Percentiles rank a stretch among this genome's conserved stretches.
phyloP scores from a whole-genome alignment of 2,113 vertebrate species.

The Otus sunia region DNA sequence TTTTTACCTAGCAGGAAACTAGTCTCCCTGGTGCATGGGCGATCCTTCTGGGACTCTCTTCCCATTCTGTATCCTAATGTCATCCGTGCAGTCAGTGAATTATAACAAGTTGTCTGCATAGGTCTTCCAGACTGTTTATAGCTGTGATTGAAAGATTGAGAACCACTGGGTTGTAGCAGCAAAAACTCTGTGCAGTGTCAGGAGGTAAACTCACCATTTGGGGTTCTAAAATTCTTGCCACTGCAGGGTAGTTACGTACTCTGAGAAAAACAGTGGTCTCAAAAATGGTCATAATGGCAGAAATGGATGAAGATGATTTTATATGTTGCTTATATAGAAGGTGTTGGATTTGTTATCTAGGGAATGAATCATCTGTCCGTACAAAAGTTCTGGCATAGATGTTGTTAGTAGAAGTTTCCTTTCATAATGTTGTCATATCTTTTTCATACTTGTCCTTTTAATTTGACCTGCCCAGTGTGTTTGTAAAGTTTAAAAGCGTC shows the following conservation, averaged over 20 bases:
- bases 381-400: background rate
- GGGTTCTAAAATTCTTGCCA: background rate
- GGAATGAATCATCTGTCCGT: background rate
- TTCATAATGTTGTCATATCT: background rate
- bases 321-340: background rate
- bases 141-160: background rate
- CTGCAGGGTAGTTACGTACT: background rate
- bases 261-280: background rate
- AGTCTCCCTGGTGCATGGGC: background rate
- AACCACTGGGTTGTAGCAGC: background rate
- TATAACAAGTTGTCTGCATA: background rate
- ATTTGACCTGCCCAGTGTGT: background rate
- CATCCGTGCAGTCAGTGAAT: background rate
- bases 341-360: background rate
- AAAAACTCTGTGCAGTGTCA: background rate
- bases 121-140: background rate
- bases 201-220: background rate
- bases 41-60: background rate
- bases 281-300: background rate
- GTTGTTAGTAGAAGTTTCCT: background rate
- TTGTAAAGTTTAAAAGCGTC: background rate
- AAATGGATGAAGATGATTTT: background rate
- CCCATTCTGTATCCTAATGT: background rate
- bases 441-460: background rate
- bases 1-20: background rate